Percentiles rank a stretch among this genome's conserved stretches.
Conservation (phyloP, 2,113 vertebrate species). For the Epinephelus cyanopodus region DNA sequence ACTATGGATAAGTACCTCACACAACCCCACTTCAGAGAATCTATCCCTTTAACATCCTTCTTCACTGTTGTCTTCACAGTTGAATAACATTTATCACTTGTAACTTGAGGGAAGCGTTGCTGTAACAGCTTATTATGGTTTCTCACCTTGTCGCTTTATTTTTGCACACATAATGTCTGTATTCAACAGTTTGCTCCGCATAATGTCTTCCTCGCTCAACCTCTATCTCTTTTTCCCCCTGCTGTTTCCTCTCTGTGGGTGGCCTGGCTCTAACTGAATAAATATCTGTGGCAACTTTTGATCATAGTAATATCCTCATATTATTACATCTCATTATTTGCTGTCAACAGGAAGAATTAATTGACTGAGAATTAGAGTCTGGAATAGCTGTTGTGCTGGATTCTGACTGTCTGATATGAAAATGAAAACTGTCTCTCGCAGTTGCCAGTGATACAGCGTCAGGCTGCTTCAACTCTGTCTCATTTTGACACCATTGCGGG, state of each 20-base stretch:
- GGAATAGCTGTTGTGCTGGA: conserved; percentile 6
- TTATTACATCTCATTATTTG: conserved; percentile 49
- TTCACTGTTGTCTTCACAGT: conserved; percentile 4
- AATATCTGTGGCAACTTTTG: conserved; percentile 50
- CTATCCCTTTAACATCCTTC: conserved; percentile 1
- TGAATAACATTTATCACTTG: conserved; percentile 32
- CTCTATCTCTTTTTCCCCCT: not conserved
- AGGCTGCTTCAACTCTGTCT: not conserved
- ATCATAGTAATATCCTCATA: conserved; percentile 39
- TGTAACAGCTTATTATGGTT: not conserved
- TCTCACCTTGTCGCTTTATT: conserved; percentile 27
- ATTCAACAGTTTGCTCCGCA: conserved; percentile 19
- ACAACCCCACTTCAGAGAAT: no score
- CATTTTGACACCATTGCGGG: conserved; percentile 19
- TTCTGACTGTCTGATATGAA: conserved; percentile 45
- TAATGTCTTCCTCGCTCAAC: not conserved
- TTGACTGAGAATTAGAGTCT: conserved; percentile 30
- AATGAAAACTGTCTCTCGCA: conserved; percentile 61
- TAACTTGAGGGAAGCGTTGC: not conserved
- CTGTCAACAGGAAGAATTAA: conserved; percentile 19
- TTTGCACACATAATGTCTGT: not conserved
- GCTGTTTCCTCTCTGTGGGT: conserved; percentile 30
- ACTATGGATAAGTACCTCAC: no score
- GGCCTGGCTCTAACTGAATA: conserved; percentile 34
- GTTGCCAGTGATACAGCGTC: not conserved